Evolutionary conservation across 2,797 vertebrate species (phyloP).

Genomic region (Diplodus sargus): DNA sequence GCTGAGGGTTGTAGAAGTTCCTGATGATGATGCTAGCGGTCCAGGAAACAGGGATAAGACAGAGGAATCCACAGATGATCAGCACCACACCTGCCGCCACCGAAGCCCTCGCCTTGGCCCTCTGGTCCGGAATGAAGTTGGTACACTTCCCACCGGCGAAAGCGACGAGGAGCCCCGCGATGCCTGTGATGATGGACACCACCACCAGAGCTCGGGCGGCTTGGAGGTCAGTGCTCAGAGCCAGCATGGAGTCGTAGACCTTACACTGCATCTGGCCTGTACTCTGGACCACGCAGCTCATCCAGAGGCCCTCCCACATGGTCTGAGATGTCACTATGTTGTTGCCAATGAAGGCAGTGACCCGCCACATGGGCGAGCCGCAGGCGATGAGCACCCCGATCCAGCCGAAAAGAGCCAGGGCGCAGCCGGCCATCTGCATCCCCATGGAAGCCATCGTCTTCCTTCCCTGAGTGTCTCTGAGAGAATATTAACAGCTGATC

Average conservation of each 20-base stretch:
- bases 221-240: constrained; percentile 79
- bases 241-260: constrained; percentile 83
- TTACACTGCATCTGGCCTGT: constrained; percentile 86
- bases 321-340: constrained; percentile 83
- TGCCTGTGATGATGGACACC: constrained; percentile 77
- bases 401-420: constrained; percentile 79
- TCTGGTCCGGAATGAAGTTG: constrained; percentile 81
- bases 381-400: constrained; percentile 76
- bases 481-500: constrained; percentile 6
- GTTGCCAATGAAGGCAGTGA: constrained; percentile 80
- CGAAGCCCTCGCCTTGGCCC: constrained; percentile 74
- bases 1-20: constrained; percentile 84
- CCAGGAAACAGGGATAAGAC: constrained; percentile 83
- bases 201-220: constrained; percentile 78
- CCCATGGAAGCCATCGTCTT: constrained; percentile 77
- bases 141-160: constrained; percentile 85
- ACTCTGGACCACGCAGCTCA: constrained; percentile 85
- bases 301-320: constrained; percentile 86
- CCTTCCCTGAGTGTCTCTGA: constrained; percentile 16
- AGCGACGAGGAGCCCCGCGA: constrained; percentile 77
- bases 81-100: constrained; percentile 80
- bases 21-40: constrained; percentile 80
- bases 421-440: constrained; percentile 77
- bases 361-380: constrained; percentile 80
- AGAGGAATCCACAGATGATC: constrained; percentile 81